Conservation (phyloP, 1,140 invertebrate species). For the Drosophila bifasciata region DNA sequence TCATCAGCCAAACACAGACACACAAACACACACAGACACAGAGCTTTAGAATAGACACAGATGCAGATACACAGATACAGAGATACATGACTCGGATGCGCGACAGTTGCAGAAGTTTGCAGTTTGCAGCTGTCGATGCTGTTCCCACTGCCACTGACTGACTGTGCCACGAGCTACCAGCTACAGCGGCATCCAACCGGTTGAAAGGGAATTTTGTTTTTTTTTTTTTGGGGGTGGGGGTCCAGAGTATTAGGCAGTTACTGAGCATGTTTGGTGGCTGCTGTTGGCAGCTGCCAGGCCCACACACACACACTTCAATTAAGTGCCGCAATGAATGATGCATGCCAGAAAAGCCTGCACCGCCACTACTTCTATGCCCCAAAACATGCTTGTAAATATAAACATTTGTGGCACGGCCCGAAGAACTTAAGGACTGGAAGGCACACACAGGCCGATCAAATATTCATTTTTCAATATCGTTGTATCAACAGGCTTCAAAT, state of each 20-base stretch:
- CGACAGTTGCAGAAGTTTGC: not conserved
- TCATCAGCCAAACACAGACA: conserved; percentile 11
- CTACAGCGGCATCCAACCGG: conserved; percentile 36
- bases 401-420: conserved; percentile 21
- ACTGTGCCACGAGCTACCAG: conserved; percentile 34
- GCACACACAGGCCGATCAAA: conserved; percentile 56
- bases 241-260: conserved; percentile 46
- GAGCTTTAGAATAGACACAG: not conserved
- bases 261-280: not conserved
- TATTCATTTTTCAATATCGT: conserved; percentile 71
- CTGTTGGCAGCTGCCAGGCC: conserved; percentile 21
- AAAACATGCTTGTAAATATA: conserved; percentile 11
- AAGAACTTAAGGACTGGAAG: not conserved
- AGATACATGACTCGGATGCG: not conserved
- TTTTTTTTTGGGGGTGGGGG: too few species aligned
- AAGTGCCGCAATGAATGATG: conserved; percentile 29
- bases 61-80: conserved; percentile 28
- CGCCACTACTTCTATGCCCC: too few species aligned
- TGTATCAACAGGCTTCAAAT: conserved; percentile 31
- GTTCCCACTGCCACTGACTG: not conserved
- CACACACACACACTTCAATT: conserved; percentile 42
- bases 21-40: not conserved
- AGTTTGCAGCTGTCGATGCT: conserved; percentile 25
- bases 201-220: conserved; percentile 22
- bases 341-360: conserved; percentile 4